Conservation (phyloP, 2,113 vertebrate species). For the Thryonomys swinderianus region DNA sequence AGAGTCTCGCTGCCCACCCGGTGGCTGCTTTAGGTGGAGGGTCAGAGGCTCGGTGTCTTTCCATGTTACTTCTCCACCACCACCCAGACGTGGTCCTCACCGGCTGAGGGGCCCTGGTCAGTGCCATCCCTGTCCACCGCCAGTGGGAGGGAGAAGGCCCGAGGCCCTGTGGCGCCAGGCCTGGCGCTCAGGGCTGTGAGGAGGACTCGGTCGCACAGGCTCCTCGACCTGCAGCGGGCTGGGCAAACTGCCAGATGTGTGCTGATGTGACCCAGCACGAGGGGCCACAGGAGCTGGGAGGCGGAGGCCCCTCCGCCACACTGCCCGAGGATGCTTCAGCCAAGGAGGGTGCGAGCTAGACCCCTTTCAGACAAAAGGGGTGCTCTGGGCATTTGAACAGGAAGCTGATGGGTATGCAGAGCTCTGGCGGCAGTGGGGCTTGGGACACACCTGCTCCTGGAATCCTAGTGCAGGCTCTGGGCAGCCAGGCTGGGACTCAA, state of each 20-base stretch:
- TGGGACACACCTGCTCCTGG: neutral
- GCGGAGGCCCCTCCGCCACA: neutral
- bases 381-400: neutral
- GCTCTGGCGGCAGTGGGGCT: fast-evolving
- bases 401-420: neutral
- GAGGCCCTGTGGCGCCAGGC: fast-evolving
- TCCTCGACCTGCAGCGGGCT: neutral
- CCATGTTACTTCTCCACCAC: neutral
- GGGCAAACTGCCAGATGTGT: neutral
- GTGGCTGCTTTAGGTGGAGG: neutral
- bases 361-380: neutral
- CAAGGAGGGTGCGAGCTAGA: neutral
- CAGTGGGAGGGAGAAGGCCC: neutral
- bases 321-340: neutral
- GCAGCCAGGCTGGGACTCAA: neutral
- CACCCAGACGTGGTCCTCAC: neutral
- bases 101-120: neutral
- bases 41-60: neutral
- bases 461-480: neutral
- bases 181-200: neutral
- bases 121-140: neutral
- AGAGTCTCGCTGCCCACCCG: neutral
- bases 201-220: neutral
- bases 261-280: neutral
- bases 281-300: neutral